Base-by-base conservation (phyloP, 2,113 vertebrate genomes). In the Coptodon bakossiorum region DNA sequence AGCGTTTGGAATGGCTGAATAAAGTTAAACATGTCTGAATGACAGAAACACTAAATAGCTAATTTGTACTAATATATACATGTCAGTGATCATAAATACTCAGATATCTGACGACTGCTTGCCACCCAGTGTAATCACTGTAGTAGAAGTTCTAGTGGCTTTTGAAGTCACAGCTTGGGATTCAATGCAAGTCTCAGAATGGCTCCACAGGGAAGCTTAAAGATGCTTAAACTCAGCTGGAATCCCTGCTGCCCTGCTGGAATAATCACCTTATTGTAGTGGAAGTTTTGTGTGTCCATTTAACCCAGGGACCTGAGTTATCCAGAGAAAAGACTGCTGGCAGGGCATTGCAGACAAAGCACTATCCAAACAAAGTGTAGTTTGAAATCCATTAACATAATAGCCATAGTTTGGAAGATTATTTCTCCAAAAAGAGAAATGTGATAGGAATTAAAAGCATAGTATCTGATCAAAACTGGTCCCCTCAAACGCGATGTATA, bases 151-250 rank as follows among this genome's bases (percentile, higher is more conserved):
- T 45, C 52, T n/a, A 48, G 17, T 31, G 24, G 4, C 83, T 57
- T 48, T 79, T 17, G 79, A 22, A 19, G 7, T 81, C 36, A 31
- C 54, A 16, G 43, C 34, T 68, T 27, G 40, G 79, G 56, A 48
- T 83, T 82, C 48, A 29, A 52, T 34, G 61, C 3, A 81, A 36
- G 54, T 73, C 11, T 36, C 17, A 17, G 71, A n/a, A 40, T 29
- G 14, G 6, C 56, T 78, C 66, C 27, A 43, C 84, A 79, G 48
- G 36, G 48, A 81, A 29, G 9, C 66, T 61, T 36, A 52, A 68
- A 89, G 79, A 43, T 50, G 10, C 34, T 45, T 66, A 53, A 71
- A 45, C 53, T 34, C 24, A 79, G 53, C 53, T 56, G 50, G 78
- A 63, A 10, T 24, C n/a, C n/a, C 52, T 63, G 9, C 22, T 27